These are phyloP conservation scores for Smutsia temminckii DNA, from an alignment of 2,797 vertebrate species.

Conservation along the genomic window DNA sequence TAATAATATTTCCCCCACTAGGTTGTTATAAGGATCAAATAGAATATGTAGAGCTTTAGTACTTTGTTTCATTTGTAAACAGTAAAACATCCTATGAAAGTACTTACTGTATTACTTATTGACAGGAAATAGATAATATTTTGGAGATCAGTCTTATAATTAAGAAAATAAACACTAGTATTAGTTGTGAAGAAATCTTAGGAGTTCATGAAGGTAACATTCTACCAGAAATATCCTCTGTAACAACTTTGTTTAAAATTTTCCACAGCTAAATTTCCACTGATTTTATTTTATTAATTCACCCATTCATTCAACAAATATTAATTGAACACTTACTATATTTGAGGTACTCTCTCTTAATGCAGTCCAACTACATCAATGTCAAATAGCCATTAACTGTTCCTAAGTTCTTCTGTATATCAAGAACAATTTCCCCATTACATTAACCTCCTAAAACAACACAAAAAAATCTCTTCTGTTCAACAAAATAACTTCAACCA, in stretches of 20 bases:
- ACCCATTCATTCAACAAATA: background rate
- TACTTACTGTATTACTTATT: background rate
- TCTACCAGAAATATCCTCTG: background rate
- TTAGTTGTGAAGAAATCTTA: background rate
- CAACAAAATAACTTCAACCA: conserved; percentile 20
- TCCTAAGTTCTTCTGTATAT: background rate
- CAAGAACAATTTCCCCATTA: background rate
- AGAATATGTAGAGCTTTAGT: conserved; percentile 9
- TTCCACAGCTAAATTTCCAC: background rate
- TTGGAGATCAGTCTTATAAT: background rate
- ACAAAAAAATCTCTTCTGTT: background rate
- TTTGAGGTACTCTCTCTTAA: background rate
- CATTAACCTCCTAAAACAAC: background rate
- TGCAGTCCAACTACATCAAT: background rate
- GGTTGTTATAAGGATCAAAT: background rate
- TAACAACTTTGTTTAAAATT: background rate
- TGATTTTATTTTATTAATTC: background rate
- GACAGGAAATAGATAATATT: background rate
- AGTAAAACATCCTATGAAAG: background rate
- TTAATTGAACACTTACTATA: background rate
- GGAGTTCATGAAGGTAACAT: background rate
- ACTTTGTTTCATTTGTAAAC: background rate
- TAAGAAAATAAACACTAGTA: conserved; percentile 22
- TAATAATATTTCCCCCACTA: background rate
- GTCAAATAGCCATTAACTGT: background rate